Base-by-base conservation (phyloP, 2,113 vertebrate species). In the Oncorhynchus mykiss region DNA sequence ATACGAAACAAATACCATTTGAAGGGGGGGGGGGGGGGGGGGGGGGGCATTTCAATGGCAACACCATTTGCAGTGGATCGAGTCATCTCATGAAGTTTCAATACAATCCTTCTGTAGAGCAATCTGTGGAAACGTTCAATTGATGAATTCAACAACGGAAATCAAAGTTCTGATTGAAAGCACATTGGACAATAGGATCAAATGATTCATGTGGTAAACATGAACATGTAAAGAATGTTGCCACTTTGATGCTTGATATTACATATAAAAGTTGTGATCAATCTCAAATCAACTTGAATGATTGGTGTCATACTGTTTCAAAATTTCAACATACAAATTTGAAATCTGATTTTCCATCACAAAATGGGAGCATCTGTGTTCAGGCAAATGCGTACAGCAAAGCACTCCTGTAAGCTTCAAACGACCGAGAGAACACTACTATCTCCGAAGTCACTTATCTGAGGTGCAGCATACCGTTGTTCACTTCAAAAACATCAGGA, bases 71-170 rank as follows among this genome's bases (percentile, higher is more conserved):
- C 70, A 68, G 76, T 45, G 39, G 39, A 45, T 45, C 39, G 3
- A 45, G 39, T 62, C 25, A 75, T 49, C 73, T 75, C 39, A 45
- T 62, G 79, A 83, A 78, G 57, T 24, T 75, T 78, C 67, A 78
- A 71, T 88, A 87, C 86, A 88, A 88, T 89, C 83, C 79, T 83
- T 82, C 67, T 78, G 79, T 84, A 82, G 86, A 82, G 86, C 89
- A 80, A 81, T 78, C 75, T 64, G 74, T 76, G 71, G 72, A 74
- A 80, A 80, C 72, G 81, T 79, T 79, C 57, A 73, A 70, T 80
- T 82, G 1, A 45, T 71, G 74, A 81, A 11, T 11, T 45, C 62
- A 72, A 83, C 68, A 69, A 71, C 71, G 67, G n/a, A 76, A 59
- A 78, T 66, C 62, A 74, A 48, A 39, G 29, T 29, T 76, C 2